Conservation (phyloP, 2,113 vertebrate species). For the Pelecanus crispus region DNA sequence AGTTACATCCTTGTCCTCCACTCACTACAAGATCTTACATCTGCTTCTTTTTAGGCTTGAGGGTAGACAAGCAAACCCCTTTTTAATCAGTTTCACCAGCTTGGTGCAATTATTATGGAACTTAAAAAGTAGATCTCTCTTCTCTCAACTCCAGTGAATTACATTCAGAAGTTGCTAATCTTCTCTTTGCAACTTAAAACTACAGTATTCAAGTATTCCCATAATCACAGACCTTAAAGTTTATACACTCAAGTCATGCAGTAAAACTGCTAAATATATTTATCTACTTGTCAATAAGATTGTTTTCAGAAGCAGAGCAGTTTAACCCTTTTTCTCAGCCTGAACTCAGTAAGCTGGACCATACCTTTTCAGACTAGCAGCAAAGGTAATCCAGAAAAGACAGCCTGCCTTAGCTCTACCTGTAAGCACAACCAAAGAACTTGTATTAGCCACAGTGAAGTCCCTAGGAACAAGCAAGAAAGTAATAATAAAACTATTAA, state of each 20-base stretch:
- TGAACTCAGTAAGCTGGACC: neutral
- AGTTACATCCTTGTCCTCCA: neutral
- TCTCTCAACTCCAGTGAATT: neutral
- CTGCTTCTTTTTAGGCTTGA: neutral
- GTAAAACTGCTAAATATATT: neutral
- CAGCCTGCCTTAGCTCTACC: neutral
- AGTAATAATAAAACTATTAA: neutral
- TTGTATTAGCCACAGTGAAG: neutral
- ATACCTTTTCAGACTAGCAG: neutral
- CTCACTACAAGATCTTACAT: neutral
- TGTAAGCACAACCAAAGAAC: neutral
- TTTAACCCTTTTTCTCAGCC: neutral
- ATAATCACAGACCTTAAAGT: neutral
- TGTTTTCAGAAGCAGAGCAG: neutral
- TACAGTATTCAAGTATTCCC: neutral
- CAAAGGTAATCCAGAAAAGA: neutral
- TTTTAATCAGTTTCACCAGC: neutral
- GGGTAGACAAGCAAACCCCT: neutral
- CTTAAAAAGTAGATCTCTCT: neutral
- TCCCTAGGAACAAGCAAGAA: neutral
- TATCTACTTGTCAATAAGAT: neutral
- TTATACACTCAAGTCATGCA: neutral
- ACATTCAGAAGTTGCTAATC: neutral
- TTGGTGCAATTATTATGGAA: slow-evolving; percentile 10
- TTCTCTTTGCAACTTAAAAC: neutral